Evolutionary conservation across 1,140 invertebrate species (phyloP), one percentile per base, ranked within the genome.

Genomic region (Thalassaphorura encarpata): DNA sequence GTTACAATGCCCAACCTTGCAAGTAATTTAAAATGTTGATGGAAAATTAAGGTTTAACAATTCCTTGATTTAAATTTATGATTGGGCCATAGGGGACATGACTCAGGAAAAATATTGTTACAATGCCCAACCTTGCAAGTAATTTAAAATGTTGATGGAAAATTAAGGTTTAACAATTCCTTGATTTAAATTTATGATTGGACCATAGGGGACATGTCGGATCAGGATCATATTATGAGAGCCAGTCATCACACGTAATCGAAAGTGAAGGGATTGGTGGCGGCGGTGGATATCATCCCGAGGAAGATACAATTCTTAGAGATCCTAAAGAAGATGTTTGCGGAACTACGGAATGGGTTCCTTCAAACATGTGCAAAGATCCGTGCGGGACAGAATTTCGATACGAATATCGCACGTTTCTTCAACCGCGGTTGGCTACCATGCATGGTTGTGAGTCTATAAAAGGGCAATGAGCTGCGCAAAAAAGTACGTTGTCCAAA

Each of bases 311-410:
- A n/a, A 36, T 36, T n/a, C 33, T 11, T 36, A 11, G n/a, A 11
- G n/a, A 36, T n/a, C 11, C 11, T 36, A n/a, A 36, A 3, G 51
- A 58, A 18, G 60, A 61, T 51, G 5, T 36, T n/a, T 93, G 89
- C 68, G 72, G 74, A 31, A 83, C 83, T 0, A 79, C 80, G 1
- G 76, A 79, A 15, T 93, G 89, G 89, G 76, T 78, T 19, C 69
- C 75, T 31, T 93, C 87, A 87, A 83, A 83, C 5, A 79, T 84
- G 57, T 94, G 89, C 70, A 87, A 86, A 0, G 80, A 79, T 1
- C 82, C 82, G 8, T 94, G 90, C 69, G 89, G 88, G 1, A 72
- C 83, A 31, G 90, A 89, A 1, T 72, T 85, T 36, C 79, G 76
- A 67, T 83, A 85, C 71, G 75, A 88, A 28, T 81, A 78, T 0